Percentiles rank a stretch among this genome's conserved stretches.
Evolutionary conservation across 2,888 invertebrate genomes (phyloP).

Genomic region (Tanypteryx hageni): DNA sequence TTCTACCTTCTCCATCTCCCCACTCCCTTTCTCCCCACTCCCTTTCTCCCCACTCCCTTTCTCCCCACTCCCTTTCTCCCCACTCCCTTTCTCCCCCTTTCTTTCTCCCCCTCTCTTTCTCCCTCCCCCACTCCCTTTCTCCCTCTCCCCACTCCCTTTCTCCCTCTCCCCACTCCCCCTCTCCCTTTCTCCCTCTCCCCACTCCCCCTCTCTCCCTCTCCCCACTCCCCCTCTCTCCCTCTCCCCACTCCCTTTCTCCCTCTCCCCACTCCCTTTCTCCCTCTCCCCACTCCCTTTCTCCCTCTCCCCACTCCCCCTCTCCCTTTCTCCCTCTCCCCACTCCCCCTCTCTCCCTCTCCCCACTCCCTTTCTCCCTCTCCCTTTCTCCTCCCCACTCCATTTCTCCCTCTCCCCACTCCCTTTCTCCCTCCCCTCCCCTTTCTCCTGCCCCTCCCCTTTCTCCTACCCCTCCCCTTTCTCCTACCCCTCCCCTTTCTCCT

Average conservation of each 20-base stretch:
- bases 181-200: neutral
- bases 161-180: neutral
- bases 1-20: too few relatives aligned
- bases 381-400: neutral
- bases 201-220: neutral
- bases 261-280: neutral
- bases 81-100: neutral
- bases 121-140: neutral
- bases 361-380: constrained; percentile 8
- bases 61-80: too few relatives aligned
- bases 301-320: neutral
- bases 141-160: neutral
- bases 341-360: constrained; percentile 38
- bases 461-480: neutral
- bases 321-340: neutral
- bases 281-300: neutral
- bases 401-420: neutral
- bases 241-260: neutral
- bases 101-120: neutral
- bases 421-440: neutral
- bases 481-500: neutral
- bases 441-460: neutral
- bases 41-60: too few relatives aligned
- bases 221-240: too few relatives aligned
- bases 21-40: too few relatives aligned